These are phyloP conservation scores for Lemur catta DNA, from an alignment of 2,797 vertebrate species.

Conservation along the genomic window DNA sequence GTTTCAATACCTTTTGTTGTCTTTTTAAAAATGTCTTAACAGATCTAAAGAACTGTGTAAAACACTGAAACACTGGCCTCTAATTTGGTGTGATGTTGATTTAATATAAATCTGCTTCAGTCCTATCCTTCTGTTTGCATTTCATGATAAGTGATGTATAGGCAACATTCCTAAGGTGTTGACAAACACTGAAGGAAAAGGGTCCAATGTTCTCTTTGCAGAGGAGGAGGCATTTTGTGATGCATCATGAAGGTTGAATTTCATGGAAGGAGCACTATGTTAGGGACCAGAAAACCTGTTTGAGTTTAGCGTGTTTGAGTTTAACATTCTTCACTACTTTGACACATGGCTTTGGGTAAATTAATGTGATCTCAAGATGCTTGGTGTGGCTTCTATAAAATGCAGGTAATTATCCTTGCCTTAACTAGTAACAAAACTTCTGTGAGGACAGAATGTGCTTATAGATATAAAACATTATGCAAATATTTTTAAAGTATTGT, in stretches of 20 bases:
- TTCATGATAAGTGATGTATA: not conserved
- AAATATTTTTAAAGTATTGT: not conserved
- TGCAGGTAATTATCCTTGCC: not conserved
- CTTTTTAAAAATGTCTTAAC: not conserved
- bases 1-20: not conserved
- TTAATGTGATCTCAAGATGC: not conserved
- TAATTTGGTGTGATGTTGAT: not conserved
- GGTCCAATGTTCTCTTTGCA: not conserved
- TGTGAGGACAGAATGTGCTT: not conserved
- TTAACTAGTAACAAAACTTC: not conserved
- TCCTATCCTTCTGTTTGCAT: not conserved
- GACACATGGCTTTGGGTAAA: not conserved
- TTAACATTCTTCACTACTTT: not conserved
- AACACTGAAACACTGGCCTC: not conserved
- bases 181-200: not conserved
- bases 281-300: not conserved
- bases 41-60: not conserved
- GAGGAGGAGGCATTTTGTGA: not conserved
- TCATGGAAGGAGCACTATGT: not conserved
- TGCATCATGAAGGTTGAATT: not conserved
- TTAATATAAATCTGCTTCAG: not conserved
- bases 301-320: not conserved
- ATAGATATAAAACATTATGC: not conserved
- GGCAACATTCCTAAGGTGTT: not conserved
- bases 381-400: not conserved